Evolutionary conservation across 2,113 vertebrate genomes (phyloP).

Genomic region (Rhombomys opimus): DNA sequence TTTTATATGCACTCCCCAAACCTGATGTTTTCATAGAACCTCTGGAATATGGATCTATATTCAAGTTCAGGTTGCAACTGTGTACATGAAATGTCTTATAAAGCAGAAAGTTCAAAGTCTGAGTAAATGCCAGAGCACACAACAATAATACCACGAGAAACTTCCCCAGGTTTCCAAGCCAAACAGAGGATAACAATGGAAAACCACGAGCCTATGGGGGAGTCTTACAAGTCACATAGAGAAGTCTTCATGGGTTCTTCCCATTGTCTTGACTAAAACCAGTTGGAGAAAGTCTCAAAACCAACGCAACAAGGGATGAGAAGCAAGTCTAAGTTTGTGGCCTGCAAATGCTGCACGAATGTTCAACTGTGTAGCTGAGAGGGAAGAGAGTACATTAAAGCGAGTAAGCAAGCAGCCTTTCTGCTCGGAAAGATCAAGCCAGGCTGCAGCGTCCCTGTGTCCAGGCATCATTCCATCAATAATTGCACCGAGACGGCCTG

Average conservation of each 20-base stretch:
- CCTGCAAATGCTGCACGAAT: background rate
- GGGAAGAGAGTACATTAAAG: background rate
- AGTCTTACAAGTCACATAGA: background rate
- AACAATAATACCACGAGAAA: background rate
- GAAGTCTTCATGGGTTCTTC: background rate
- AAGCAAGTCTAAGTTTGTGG: background rate
- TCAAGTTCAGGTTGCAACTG: background rate
- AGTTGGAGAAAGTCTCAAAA: background rate
- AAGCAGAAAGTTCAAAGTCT: background rate
- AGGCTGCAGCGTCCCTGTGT: background rate
- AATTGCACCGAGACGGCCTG: background rate
- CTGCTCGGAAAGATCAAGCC: background rate
- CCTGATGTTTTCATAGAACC: background rate
- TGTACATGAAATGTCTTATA: background rate
- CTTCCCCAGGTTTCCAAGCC: constrained; percentile 1
- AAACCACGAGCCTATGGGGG: background rate
- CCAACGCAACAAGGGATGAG: background rate
- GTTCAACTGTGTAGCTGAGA: background rate
- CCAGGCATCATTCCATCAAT: background rate
- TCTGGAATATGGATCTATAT: background rate
- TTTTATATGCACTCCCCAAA: background rate
- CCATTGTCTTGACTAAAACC: background rate
- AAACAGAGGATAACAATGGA: background rate
- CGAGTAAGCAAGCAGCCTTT: background rate
- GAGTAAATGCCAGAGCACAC: background rate